Evolutionary conservation across 2,888 invertebrate genomes (phyloP).

Genomic region (Drosophila colorata): DNA sequence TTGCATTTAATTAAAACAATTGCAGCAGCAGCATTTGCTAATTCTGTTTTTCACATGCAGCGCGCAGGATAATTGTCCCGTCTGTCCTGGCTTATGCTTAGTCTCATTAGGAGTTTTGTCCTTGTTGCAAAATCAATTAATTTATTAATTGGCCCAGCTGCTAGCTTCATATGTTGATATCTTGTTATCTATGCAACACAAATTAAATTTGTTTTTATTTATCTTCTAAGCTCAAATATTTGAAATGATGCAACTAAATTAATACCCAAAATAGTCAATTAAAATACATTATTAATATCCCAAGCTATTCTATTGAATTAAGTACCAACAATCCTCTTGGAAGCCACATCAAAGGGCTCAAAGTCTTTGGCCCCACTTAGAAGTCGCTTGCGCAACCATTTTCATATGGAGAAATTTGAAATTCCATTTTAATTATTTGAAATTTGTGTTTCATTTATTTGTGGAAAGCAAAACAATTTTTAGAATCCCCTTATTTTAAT

Average conservation of each 20-base stretch:
- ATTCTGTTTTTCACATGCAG: conserved; percentile 6
- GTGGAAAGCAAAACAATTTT: neutral
- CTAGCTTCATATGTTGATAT: neutral
- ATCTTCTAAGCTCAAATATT: neutral
- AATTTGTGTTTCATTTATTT: neutral
- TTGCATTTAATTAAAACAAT: neutral
- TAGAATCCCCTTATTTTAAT: no score
- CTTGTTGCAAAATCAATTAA: neutral
- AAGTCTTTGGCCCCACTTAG: neutral
- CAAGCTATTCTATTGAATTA: neutral
- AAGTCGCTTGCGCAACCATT: neutral
- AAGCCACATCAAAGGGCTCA: neutral
- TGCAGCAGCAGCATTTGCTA: neutral
- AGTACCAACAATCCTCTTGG: neutral
- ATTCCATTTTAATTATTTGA: neutral
- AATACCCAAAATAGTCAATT: neutral
- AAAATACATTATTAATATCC: neutral
- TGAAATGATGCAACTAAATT: neutral
- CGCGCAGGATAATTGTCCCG: neutral
- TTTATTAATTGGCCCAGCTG: neutral
- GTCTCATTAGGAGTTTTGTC: neutral
- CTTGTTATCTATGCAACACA: neutral
- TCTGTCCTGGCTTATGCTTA: neutral
- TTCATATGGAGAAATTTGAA: no score
- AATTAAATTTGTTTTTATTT: neutral